Evolutionary conservation across 35 echinoderm and acorn worm species (phyloP).

Genomic region (Heliocidaris erythrogramma): DNA sequence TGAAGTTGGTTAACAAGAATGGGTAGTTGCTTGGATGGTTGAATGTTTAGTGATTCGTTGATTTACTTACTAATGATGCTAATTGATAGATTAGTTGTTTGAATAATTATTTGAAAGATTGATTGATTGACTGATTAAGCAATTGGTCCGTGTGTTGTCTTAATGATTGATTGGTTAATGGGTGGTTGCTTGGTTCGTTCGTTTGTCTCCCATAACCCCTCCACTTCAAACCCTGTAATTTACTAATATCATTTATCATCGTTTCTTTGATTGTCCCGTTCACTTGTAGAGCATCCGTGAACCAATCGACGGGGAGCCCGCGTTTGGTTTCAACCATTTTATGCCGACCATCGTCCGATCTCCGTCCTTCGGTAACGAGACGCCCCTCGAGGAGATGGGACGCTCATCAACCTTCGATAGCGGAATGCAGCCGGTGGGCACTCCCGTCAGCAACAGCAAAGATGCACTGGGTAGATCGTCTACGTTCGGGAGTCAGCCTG

Average conservation of each 20-base stretch:
- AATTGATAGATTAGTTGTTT: too few relatives aligned
- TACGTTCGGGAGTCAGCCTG: constrained; percentile 25
- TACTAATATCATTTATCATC: not conserved
- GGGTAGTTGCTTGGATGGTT: too few relatives aligned
- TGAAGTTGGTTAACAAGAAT: too few relatives aligned
- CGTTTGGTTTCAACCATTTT: constrained; percentile 42
- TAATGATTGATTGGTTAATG: too few relatives aligned
- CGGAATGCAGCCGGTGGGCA: not conserved
- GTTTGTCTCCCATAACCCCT: too few relatives aligned
- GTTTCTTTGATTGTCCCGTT: not conserved
- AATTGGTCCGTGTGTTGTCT: too few relatives aligned
- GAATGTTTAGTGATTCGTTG: too few relatives aligned
- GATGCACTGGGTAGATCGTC: constrained; percentile 20
- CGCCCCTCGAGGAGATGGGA: not conserved
- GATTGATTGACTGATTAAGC: too few relatives aligned
- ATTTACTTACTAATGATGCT: too few relatives aligned
- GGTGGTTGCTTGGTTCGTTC: too few relatives aligned
- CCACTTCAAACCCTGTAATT: too few relatives aligned
- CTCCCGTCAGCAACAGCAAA: not conserved
- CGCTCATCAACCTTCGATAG: not conserved
- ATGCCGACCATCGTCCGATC: constrained; percentile 66
- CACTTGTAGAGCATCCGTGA: constrained; percentile 47
- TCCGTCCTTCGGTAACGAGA: not conserved
- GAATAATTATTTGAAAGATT: too few relatives aligned
- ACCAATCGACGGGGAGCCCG: constrained; percentile 41